These are phyloP conservation scores for Rhegmatorhina hoffmannsi DNA, from an alignment of 2,113 vertebrate genomes.

Conservation along the genomic window DNA sequence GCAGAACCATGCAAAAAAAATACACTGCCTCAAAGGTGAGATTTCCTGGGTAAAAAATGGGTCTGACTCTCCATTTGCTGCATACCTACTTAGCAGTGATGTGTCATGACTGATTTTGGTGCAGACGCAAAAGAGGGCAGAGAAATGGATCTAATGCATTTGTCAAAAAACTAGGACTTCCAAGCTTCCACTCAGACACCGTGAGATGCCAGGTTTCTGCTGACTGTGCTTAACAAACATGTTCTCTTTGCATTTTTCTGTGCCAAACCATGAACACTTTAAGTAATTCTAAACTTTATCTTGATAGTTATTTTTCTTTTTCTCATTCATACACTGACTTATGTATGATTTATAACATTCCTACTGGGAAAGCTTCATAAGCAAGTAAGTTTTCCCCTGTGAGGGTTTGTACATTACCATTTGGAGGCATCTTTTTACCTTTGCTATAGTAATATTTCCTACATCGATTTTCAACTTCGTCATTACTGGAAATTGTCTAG, in stretches of 20 bases:
- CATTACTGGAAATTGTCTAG: conserved; percentile 35
- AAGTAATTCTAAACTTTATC: conserved; percentile 15
- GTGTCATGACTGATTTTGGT: background rate
- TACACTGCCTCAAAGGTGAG: background rate
- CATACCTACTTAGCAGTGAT: background rate
- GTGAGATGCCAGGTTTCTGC: background rate
- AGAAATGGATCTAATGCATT: background rate
- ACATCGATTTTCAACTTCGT: conserved; percentile 44
- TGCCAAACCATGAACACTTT: conserved; percentile 4
- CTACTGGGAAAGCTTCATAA: conserved; percentile 26
- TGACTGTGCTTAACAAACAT: background rate
- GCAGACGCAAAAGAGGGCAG: background rate
- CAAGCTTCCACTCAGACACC: background rate
- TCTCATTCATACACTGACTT: conserved; percentile 38
- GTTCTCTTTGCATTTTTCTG: conserved; percentile 5
- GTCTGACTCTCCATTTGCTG: background rate
- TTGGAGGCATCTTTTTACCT: conserved; percentile 30
- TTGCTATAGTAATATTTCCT: conserved; percentile 46
- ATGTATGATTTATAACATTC: conserved; percentile 41
- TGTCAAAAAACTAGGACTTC: background rate
- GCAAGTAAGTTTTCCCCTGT: conserved; percentile 13
- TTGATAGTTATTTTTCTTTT: conserved; percentile 41
- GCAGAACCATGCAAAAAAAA: background rate
- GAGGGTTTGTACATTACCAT: conserved; percentile 12
- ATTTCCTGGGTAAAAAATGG: background rate